Conservation (phyloP, 64 coral and sea anemone species). For the Dendronephthya gigantea region DNA sequence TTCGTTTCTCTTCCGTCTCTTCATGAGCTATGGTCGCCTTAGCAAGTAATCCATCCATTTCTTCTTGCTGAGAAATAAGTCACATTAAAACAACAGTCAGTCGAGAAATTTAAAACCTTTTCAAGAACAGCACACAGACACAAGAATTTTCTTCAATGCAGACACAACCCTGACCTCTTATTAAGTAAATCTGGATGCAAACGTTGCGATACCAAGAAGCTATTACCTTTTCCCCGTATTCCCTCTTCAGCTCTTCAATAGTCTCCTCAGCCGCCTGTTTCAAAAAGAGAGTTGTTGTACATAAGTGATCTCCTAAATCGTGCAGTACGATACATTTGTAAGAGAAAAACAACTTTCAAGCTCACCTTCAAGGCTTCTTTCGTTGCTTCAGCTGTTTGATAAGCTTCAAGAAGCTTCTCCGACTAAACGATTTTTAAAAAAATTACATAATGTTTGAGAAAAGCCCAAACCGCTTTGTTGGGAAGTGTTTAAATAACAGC, state of each 20-base stretch:
- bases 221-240: background rate
- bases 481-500: too few species aligned
- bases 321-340: background rate
- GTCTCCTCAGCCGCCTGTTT: background rate
- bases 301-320: background rate
- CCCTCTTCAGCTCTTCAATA: background rate
- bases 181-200: too few species aligned
- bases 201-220: too few species aligned
- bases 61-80: background rate
- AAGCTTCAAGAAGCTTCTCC: background rate
- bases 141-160: too few species aligned
- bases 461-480: too few species aligned
- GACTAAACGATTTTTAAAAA: background rate
- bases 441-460: too few species aligned
- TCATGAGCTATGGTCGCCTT: background rate
- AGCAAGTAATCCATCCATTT: background rate
- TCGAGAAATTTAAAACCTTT: too few species aligned
- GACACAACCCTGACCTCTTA: too few species aligned
- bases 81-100: background rate
- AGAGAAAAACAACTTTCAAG: background rate
- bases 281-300: background rate
- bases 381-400: background rate
- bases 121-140: too few species aligned
- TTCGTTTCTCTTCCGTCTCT: background rate
- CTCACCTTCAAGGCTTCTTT: conserved; percentile 1